Percentiles rank a stretch among this genome's conserved stretches.
phyloP scores from a whole-genome alignment of 1,140 invertebrate genomes.

The Leptinotarsa texana region DNA sequence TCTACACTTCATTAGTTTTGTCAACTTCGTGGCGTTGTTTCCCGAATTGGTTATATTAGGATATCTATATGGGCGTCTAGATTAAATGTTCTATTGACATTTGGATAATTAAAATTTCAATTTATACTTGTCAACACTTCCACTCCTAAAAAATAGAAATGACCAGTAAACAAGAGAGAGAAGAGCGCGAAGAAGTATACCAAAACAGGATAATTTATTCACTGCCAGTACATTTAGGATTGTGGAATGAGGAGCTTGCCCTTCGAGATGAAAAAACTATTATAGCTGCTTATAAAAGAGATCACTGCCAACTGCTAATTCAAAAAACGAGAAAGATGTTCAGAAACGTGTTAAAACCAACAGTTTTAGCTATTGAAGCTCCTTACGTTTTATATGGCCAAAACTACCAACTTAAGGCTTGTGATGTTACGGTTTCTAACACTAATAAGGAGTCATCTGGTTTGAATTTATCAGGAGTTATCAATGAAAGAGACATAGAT shows the following conservation, averaged over 20 bases:
- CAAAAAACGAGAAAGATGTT: constrained; percentile 51
- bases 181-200: constrained; percentile 34
- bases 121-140: too few species aligned
- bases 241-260: constrained; percentile 50
- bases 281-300: constrained; percentile 47
- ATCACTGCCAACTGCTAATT: constrained; percentile 47
- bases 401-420: constrained; percentile 48
- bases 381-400: constrained; percentile 41
- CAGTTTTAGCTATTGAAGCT: constrained; percentile 37
- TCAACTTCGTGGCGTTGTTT: too few species aligned
- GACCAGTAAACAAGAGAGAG: constrained; percentile 22
- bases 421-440: constrained; percentile 35
- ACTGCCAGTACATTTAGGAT: constrained; percentile 44
- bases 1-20: too few species aligned
- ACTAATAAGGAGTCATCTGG: constrained; percentile 34
- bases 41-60: too few species aligned
- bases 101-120: too few species aligned
- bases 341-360: constrained; percentile 45
- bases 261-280: constrained; percentile 44
- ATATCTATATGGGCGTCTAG: too few species aligned
- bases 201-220: constrained; percentile 49
- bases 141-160: not conserved
- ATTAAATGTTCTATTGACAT: too few species aligned
- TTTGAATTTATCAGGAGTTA: constrained; percentile 48
- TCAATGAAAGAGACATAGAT: constrained; percentile 51